phyloP scores from a whole-genome alignment of 2,888 invertebrate species.

The Theristus sp. region DNA sequence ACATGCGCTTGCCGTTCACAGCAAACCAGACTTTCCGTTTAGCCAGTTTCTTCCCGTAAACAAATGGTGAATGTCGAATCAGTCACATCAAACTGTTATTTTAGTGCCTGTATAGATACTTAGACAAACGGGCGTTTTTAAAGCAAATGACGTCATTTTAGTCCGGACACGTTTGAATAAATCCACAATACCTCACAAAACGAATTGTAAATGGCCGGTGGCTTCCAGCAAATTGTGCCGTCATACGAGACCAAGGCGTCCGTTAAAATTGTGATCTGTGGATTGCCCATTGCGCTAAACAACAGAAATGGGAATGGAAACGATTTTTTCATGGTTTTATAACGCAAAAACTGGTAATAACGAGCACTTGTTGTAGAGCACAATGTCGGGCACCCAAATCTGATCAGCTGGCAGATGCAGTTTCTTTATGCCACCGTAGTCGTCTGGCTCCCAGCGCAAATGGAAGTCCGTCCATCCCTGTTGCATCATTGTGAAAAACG shows the following conservation, averaged over 20 bases:
- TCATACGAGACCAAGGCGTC: slow-evolving; percentile 26
- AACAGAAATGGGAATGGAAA: too few species aligned
- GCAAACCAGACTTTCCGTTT: too few species aligned
- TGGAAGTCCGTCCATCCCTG: slow-evolving; percentile 91
- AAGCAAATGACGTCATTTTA: not conserved
- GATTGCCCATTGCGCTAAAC: slow-evolving; percentile 25
- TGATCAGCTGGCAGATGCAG: slow-evolving; percentile 86
- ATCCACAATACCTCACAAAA: slow-evolving; percentile 15
- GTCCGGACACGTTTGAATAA: not conserved
- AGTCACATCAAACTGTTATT: too few species aligned
- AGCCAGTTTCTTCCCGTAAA: too few species aligned
- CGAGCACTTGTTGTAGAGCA: slow-evolving; percentile 71
- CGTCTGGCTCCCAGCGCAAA: slow-evolving; percentile 70
- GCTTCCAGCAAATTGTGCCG: slow-evolving; percentile 26
- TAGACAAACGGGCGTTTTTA: too few species aligned
- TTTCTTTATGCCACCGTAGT: slow-evolving; percentile 85
- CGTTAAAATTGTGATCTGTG: slow-evolving; percentile 26
- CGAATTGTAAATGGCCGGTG: slow-evolving; percentile 27
- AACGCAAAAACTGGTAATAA: too few species aligned
- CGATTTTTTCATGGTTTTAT: too few species aligned
- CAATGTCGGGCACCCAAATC: slow-evolving; percentile 89
- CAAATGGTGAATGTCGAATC: too few species aligned
- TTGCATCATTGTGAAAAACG: too few species aligned
- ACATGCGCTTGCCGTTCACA: too few species aligned
- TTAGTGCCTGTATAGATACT: too few species aligned